Percentiles rank a stretch among this genome's conserved stretches.
phyloP scores from a whole-genome alignment of 2,888 invertebrate genomes.

The Rotaria socialis region DNA sequence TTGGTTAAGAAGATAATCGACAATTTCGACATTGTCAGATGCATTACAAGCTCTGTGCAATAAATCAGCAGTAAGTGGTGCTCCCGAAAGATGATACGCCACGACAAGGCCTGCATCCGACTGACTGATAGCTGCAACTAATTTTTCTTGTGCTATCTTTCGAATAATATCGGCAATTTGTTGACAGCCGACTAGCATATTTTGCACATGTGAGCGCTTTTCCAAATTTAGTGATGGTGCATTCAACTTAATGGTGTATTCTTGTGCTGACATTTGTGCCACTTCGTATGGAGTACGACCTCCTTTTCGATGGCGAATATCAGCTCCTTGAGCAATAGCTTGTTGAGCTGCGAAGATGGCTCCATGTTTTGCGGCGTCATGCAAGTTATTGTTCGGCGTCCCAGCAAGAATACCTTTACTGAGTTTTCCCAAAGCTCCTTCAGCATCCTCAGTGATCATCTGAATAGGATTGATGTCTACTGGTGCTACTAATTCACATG shows the following conservation, averaged over 20 bases:
- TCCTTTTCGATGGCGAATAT: conserved; percentile 14
- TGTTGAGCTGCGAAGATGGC: neutral
- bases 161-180: neutral
- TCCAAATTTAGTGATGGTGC: too few species aligned
- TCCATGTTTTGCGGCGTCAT: neutral
- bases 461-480: neutral
- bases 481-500: neutral
- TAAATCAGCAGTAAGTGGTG: neutral
- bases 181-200: neutral
- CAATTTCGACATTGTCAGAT: conserved; percentile 7
- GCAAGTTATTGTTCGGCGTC: neutral
- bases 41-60: neutral
- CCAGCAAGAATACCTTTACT: neutral
- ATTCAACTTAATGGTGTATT: too few species aligned
- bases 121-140: neutral
- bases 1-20: neutral
- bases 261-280: neutral
- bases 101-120: neutral
- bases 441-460: neutral
- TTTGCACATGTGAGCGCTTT: too few species aligned
- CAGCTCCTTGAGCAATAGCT: conserved; percentile 7
- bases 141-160: neutral
- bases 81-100: neutral
- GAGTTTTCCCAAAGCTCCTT: neutral
- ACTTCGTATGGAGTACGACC: neutral